Evolutionary conservation across 2,113 vertebrate species (phyloP), one percentile per base, ranked within the genome.

Genomic region (Prionailurus viverrinus): DNA sequence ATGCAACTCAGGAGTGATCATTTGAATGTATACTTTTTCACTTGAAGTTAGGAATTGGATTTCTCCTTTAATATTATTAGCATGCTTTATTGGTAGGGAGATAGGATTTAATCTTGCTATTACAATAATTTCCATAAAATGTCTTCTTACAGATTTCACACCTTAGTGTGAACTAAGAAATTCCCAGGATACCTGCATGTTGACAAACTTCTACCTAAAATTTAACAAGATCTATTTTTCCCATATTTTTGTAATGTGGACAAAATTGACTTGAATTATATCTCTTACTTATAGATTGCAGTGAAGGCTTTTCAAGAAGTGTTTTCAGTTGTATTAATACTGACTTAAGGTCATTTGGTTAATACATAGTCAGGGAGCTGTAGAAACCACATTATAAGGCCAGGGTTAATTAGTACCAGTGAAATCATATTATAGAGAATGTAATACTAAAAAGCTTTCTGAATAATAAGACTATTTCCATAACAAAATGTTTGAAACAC

Each of bases 401-500:
- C 48, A 93, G 74, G 92, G 89, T 95, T 96, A 96, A 96, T 97
- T 97, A 96, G 86, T 86, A 93, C 94, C 63, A 66, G 92, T 82
- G 95, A 95, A 97, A 83, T 97, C 65, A 65, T 80, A 93, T 93
- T 97, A 83, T n/a, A 93, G 39, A 91, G 78, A 97, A 74, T 79
- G 66, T 79, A 94, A 55, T 95, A 84, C 85, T 86, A 39, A 97
- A 91, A 96, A 86, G 39, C 61, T 95, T 93, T 95, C 41, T 90
- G 55, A 94, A 92, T 90, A 91, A 83, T 94, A 95, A 94, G 68
- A 69, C 73, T 90, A 82, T 96, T 96, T 93, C 79, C 83, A 80
- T 91, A 45, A 95, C 82, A 95, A 96, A 97, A 92, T 97, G 31
- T 96, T 95, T 69, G 82, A 81, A 96, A 97, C 83, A 97, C 15